Evolutionary conservation across 2,797 vertebrate genomes (phyloP), one percentile per base, ranked within the genome.

Genomic region (Diceros bicornis): DNA sequence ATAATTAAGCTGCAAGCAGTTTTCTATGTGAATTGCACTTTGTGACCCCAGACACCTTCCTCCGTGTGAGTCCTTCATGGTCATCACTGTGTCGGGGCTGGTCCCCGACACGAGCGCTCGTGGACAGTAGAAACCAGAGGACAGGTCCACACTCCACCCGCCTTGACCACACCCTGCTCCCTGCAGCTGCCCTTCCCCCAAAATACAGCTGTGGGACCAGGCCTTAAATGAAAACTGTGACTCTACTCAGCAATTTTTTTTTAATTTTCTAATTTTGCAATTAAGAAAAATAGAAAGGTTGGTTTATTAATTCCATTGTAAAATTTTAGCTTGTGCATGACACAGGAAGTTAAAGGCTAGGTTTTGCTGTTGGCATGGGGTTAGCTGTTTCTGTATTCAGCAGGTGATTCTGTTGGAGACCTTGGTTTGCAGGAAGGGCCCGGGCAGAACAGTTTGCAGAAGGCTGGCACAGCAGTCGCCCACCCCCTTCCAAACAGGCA

Each of bases 371-470:
- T 6, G 62, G 57, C 1, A 25, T 37, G 18, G 55, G 47, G 25
- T 59, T 17, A 0, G 1, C 14, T 13, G 13, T 41, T 34, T 4
- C 13, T 4, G 68, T 21, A 4, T 32, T 41, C 13, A 3, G 50
- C 12, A 1, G 23, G 52, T 3, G 4, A 12, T 16, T 17, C 13
- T 1, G 0, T 2, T 23, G 3, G 1, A 14, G 13, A 6, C 37
- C n/a, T 68, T 2, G 50, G 59, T 47, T 10, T 69, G 78, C 37
- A 14, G 55, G 44, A 52, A 16, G 14, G 50, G 50, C 50, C 50
- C 4, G 50, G 50, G 13, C 50, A 4, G 13, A 13, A 52, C 12
- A 14, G 50, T 52, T 52, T 52, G 50, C 14, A 3, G 47, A 52
- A 16, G 41, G 25, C 17, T 10, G 23, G 32, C 12, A 8, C 32